Conservation (phyloP, 2,888 invertebrate species). For the Serripes groenlandicus region DNA sequence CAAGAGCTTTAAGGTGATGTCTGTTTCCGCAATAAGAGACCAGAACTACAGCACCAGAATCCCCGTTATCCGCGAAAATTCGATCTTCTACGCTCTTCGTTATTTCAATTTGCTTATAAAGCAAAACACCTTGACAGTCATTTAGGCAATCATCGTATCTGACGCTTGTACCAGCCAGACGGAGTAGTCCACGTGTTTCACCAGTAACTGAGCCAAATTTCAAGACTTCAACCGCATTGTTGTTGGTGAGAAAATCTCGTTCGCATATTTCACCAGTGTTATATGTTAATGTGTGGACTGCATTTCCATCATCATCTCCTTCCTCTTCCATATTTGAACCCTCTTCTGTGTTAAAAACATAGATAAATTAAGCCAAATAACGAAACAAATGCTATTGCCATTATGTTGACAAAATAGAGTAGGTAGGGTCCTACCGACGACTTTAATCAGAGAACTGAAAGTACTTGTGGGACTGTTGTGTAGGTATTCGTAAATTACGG, state of each 20-base stretch:
- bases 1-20: background rate
- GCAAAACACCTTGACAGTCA: background rate
- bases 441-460: too few species aligned
- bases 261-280: background rate
- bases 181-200: background rate
- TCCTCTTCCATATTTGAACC: too few species aligned
- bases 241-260: background rate
- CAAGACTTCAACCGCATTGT: background rate
- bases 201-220: background rate
- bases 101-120: background rate
- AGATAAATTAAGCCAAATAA: too few species aligned
- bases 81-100: background rate
- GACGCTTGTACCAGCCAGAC: background rate
- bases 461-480: too few species aligned
- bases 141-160: background rate
- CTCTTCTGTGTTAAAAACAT: too few species aligned
- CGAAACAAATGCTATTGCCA: too few species aligned
- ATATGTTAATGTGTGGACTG: background rate
- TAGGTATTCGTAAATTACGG: too few species aligned
- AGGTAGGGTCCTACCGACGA: too few species aligned
- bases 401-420: too few species aligned
- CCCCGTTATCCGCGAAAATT: background rate
- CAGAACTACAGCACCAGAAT: background rate
- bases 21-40: background rate
- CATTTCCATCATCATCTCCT: too few species aligned